A percentile compares a stretch with the other conserved stretches of the same genome.
phyloP scores from a whole-genome alignment of 2,113 vertebrate species.

The Nicator chloris region DNA sequence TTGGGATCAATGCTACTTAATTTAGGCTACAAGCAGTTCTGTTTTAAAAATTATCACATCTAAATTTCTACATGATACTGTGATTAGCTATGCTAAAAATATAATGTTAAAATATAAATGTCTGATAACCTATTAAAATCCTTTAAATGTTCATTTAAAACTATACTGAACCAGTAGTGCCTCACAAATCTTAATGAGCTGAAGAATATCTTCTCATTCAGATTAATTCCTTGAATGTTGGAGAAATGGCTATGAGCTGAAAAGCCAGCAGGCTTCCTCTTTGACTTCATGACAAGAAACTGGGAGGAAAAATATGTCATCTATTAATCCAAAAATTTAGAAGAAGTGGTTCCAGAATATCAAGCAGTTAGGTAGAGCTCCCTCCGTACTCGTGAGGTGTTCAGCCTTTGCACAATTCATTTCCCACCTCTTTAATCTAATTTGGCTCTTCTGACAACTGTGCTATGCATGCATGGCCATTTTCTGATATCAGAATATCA shows the following conservation, averaged over 20 bases:
- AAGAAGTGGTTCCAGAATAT: not conserved
- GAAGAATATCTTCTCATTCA: constrained; percentile 31
- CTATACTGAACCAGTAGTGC: not conserved
- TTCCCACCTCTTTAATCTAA: not conserved
- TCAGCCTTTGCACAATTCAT: not conserved
- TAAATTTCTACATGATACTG: not conserved
- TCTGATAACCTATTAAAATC: constrained; percentile 42
- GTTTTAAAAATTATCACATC: not conserved
- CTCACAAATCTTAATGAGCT: constrained; percentile 58
- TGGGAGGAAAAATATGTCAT: constrained; percentile 9
- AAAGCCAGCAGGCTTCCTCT: constrained; percentile 23
- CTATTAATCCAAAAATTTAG: constrained; percentile 34
- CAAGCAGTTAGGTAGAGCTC: not conserved
- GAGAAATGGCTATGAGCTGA: constrained; percentile 8
- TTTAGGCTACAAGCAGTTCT: not conserved
- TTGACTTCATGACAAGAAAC: constrained; percentile 23
- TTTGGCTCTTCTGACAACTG: not conserved
- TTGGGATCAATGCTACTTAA: not conserved
- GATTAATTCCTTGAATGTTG: constrained; percentile 29
- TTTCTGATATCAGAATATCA: not conserved
- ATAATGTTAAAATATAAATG: constrained; percentile 2
- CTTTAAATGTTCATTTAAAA: constrained; percentile 40
- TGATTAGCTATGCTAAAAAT: not conserved
- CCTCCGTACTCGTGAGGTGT: not conserved
- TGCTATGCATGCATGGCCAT: not conserved